These are phyloP conservation scores for Polypedilum vanderplanki DNA, from an alignment of 1,140 invertebrate species.

Conservation along the genomic window DNA sequence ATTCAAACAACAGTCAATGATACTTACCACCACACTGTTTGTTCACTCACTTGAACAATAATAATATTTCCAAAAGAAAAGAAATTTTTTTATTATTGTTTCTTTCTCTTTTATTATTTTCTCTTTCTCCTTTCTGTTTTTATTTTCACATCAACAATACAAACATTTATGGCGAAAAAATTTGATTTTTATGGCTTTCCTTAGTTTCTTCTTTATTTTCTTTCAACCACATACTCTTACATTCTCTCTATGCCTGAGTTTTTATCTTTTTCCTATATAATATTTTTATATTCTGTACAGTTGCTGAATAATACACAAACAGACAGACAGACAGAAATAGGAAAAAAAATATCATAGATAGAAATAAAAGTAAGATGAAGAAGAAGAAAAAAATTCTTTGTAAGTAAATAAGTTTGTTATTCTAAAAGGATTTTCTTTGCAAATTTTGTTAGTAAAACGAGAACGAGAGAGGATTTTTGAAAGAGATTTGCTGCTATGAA, in stretches of 20 bases:
- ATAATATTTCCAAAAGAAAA: neutral
- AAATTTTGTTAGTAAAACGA: too few species aligned
- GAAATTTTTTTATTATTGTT: neutral
- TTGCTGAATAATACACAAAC: too few species aligned
- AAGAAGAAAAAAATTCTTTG: too few species aligned
- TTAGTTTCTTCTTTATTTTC: neutral
- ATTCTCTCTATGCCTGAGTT: too few species aligned
- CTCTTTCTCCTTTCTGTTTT: neutral
- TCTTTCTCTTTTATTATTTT: neutral
- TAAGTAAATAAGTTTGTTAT: too few species aligned
- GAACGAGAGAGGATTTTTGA: too few species aligned
- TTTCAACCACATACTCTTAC: neutral
- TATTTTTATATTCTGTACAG: too few species aligned
- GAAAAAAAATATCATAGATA: too few species aligned
- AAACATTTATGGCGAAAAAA: slow-evolving; percentile 29
- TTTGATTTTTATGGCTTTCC: slow-evolving; percentile 25
- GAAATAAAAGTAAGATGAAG: too few species aligned
- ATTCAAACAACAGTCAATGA: neutral
- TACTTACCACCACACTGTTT: neutral
- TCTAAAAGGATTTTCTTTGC: too few species aligned
- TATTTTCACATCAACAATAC: slow-evolving; percentile 27
- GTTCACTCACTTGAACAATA: neutral
- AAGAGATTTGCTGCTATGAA: too few species aligned
- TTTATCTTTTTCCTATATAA: slow-evolving; percentile 20
- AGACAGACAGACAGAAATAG: too few species aligned